Evolutionary conservation across 2,888 invertebrate species (phyloP), one percentile per base, ranked within the genome.

Genomic region (Synergus itoensis): DNA sequence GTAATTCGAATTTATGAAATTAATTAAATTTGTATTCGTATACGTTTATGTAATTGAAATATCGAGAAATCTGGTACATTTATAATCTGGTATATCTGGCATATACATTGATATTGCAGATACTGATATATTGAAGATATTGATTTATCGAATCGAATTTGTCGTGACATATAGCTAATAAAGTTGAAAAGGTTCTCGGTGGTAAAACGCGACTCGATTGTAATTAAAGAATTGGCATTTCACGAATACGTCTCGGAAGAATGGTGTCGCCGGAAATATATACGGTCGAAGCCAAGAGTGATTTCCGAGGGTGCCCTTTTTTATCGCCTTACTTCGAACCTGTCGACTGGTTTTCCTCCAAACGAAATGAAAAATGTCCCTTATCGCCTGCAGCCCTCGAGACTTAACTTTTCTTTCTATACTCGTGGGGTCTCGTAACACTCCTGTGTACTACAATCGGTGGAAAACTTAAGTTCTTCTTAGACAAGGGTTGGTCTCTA

Each of bases 321-420:
- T 82, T 82, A 82, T 80, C 78, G 80, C 63, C 79, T 65, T 79
- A 80, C 82, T 80, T 79, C 77, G 73, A 67, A 76, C 62, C 75
- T 76, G 77, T 79, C 80, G 78, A 77, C 80, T 80, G 79, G 75
- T 76, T 79, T 80, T 76, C 80, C 77, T 80, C 79, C 76, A 80
- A 80, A 79, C 77, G 77, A 82, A 82, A 82, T 82, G 80, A 82
- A 82, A 82, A 82, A 82, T 81, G 80, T 77, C 78, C 48, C 79
- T 78, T 81, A 79, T 81, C 79, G 79, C 64, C 76, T 21, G 77
- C 78, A 76, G 28, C 77, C 67, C 60, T 80, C 62, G 62, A 77
- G 73, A 63, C 73, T 69, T 62, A 21, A 36, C 41, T 57, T 75
- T 77, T 73, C 77, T 28, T 77, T 76, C 80, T 60, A 77, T 77